Conservation (phyloP, 2,113 vertebrate genomes). For the Tachuris rubrigastra region DNA sequence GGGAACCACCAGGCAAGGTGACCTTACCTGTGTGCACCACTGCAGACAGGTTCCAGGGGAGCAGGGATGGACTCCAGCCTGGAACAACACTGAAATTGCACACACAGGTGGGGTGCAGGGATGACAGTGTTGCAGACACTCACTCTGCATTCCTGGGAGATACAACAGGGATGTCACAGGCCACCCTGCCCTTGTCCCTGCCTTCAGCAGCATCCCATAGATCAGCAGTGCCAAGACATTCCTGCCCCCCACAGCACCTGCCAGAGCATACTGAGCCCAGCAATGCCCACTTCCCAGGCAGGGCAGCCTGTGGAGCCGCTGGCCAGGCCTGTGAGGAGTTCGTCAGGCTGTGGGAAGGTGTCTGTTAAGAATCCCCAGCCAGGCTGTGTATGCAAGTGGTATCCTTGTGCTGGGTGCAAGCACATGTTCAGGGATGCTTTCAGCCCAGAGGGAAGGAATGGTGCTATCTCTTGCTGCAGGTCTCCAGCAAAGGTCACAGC, state of each 20-base stretch:
- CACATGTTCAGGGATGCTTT: fast-evolving
- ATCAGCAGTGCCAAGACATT: fast-evolving
- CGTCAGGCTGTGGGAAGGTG: not conserved
- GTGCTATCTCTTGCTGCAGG: not conserved
- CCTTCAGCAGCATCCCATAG: not conserved
- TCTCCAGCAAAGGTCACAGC: not conserved
- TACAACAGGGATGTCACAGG: fast-evolving
- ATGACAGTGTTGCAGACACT: not conserved
- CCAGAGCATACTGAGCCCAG: fast-evolving
- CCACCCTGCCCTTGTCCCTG: not conserved
- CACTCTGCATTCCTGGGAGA: not conserved
- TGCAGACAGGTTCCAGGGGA: not conserved
- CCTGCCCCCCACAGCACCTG: not conserved
- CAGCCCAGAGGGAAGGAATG: not conserved
- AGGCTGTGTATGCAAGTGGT: fast-evolving
- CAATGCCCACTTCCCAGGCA: fast-evolving
- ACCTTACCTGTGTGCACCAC: not conserved
- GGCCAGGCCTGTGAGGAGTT: not conserved
- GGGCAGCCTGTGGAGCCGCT: not conserved
- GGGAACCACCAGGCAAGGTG: not conserved
- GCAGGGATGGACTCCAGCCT: not conserved
- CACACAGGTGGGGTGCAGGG: not conserved
- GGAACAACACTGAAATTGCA: not conserved
- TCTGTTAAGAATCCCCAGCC: not conserved
- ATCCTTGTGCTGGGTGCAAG: not conserved